Base-by-base conservation (phyloP, 2,113 vertebrate genomes). In the Taxidea taxus region DNA sequence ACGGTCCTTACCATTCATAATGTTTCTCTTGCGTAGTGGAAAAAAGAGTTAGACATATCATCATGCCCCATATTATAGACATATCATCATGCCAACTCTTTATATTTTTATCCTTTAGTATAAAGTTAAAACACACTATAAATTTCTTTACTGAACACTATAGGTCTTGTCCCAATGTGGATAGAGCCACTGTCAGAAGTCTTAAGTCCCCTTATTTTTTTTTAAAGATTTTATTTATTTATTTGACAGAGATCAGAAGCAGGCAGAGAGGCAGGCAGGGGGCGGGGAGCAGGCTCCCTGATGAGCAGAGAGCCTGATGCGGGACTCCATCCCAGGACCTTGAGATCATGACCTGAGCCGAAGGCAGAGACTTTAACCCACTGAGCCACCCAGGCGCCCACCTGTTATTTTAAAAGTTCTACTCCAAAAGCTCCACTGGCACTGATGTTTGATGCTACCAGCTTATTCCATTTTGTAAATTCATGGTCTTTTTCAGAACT, bases 11-110 rank as follows among this genome's bases (percentile, higher is more conserved):
- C 27, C 37, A 39, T 94, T 80, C 51, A 70, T 87, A 81, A 81
- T 92, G 7, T 87, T 95, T 96, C 21, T 91, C 94, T 95, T 90
- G 37, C 27, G 29, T 90, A 88, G 90, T 87, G 80, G 84, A 92
- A 87, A 89, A 66, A 96, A 89, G 37, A 72, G 18, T 72, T 56
- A 94, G 75, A 95, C 27, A 68, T 89, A 64, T 87, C 47, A 90
- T 80, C 77, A 91, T 56, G 51, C 9, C 31, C 66, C 70, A 51
- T 68, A 39, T 20, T 83, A 49, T 11, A 95, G 87, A 87, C 49
- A 88, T 92, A 92, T 47, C 27, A 81, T 91, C 89, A 86, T 72
- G 9, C 54, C 47, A 54, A 16, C 8, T 60, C 47, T 74, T 77
- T 74, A 64, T 51, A 31, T 70, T 92, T 90, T 87, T 49, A 66